Percentiles rank a stretch among this genome's conserved stretches.
Conservation (phyloP, 2,113 vertebrate species). For the rabbit (Oryctolagus cuniculus) region mOryCun1.1 NC_091436.1:6474001-6474500, state of each 20-base stretch:
- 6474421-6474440: rapidly evolving
- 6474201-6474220: not conserved
- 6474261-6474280: not conserved
- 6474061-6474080: no score
- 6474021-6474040: rapidly evolving
- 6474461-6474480: not conserved
- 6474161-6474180: no score
- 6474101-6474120: no score
- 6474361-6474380: not conserved
- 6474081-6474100: no score
- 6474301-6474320: not conserved
- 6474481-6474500: not conserved
- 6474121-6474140: no score
- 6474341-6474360: no score
- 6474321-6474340: not conserved
- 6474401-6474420: not conserved
- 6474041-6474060: not conserved
- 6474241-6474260: not conserved
- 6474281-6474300: not conserved
- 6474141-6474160: no score
- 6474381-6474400: not conserved
- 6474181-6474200: no score
- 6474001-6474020: no score
- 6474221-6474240: not conserved
- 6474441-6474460: rapidly evolving